These are phyloP conservation scores for Trididemnum miniatum DNA, from an alignment of 23 tunicate genomes.

Conservation along the genomic window DNA sequence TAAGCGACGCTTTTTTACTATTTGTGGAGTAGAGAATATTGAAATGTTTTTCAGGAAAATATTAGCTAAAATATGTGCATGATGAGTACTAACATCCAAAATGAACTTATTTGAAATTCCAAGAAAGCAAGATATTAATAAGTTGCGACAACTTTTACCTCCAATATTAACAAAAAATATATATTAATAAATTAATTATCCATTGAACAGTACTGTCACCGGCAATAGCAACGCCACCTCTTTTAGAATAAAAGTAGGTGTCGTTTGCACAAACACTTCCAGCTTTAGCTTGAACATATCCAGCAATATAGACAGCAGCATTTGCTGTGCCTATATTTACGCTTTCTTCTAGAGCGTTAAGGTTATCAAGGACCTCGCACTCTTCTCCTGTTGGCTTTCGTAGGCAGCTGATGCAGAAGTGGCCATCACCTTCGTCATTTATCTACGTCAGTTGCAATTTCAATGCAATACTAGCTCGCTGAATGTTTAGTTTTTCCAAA, in stretches of 20 bases:
- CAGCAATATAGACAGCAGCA: background rate
- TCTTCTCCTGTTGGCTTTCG: background rate
- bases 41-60: too few species aligned
- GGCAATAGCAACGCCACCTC: background rate
- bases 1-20: too few species aligned
- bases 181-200: background rate
- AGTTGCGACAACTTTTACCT: too few species aligned
- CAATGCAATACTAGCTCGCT: background rate
- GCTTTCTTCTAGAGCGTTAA: background rate
- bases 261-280: background rate
- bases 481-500: background rate
- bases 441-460: background rate
- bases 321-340: background rate
- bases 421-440: background rate
- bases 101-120: too few species aligned
- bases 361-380: background rate
- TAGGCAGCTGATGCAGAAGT: too few species aligned
- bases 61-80: too few species aligned
- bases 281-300: background rate
- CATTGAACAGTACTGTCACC: background rate
- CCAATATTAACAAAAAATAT: too few species aligned
- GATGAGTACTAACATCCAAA: too few species aligned
- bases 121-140: too few species aligned
- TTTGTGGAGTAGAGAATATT: too few species aligned
- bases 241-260: background rate